Evolutionary conservation across 2,797 vertebrate genomes (phyloP).

Genomic region (Bucorvus abyssinicus): DNA sequence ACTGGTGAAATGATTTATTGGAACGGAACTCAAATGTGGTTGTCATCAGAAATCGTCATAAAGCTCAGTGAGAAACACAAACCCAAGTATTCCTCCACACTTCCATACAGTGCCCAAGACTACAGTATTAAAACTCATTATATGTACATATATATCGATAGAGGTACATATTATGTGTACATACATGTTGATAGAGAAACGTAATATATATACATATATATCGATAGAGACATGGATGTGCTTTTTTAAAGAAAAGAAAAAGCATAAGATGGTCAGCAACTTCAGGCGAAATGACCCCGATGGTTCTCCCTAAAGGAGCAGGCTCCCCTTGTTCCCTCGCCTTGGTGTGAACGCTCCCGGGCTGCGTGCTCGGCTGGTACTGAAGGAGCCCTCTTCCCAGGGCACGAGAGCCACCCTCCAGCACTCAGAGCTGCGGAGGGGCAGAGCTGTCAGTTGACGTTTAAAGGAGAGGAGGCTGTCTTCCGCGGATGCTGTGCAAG

Average conservation of each 20-base stretch:
- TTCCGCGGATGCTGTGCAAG: background rate
- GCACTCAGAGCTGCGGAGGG: slow-evolving; percentile 23
- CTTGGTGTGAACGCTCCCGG: background rate
- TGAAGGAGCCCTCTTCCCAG: background rate
- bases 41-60: background rate
- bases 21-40: background rate
- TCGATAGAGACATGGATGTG: too few species aligned
- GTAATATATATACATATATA: too few species aligned
- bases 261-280: background rate
- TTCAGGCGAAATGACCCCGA: background rate
- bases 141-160: too few species aligned
- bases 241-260: background rate
- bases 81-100: background rate
- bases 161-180: too few species aligned
- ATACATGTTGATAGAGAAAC: background rate
- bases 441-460: slow-evolving; percentile 42
- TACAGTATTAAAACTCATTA: background rate
- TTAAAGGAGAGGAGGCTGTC: slow-evolving; percentile 18
- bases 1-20: background rate
- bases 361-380: background rate
- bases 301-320: background rate
- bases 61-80: background rate
- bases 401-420: background rate
- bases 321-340: background rate
- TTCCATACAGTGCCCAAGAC: background rate